A percentile compares a stretch with the other conserved stretches of the same genome.
phyloP scores from a whole-genome alignment of 2,797 vertebrate species.

The Mastacembelus armatus region DNA sequence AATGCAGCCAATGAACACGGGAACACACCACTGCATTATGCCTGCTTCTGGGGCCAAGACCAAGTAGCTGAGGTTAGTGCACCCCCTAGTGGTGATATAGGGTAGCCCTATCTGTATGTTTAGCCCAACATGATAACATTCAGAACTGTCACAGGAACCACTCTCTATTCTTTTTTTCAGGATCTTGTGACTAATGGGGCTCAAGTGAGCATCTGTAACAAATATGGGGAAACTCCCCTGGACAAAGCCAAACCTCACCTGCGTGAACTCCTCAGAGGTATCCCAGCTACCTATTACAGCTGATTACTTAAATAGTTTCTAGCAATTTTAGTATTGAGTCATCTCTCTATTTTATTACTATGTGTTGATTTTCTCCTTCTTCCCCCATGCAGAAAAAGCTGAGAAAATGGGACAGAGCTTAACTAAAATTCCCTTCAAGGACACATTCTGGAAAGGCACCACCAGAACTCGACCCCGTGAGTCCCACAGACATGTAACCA shows the following conservation, averaged over 20 bases:
- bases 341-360: neutral
- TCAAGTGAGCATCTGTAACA: conserved; percentile 94
- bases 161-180: conserved; percentile 70
- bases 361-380: conserved; percentile 1
- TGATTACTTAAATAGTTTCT: neutral
- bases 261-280: conserved; percentile 90
- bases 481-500: conserved; percentile 55
- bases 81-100: conserved; percentile 68
- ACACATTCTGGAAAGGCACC: conserved; percentile 98
- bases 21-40: conserved; percentile 96
- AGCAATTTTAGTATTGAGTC: neutral
- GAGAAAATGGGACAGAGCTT: conserved; percentile 96
- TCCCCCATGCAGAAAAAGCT: conserved; percentile 88
- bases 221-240: conserved; percentile 93
- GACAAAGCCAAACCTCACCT: conserved; percentile 95
- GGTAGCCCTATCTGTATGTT: neutral
- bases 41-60: conserved; percentile 97
- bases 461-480: conserved; percentile 96
- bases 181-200: conserved; percentile 92
- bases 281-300: neutral
- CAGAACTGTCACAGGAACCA: neutral
- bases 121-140: neutral
- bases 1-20: conserved; percentile 96
- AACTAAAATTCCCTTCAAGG: conserved; percentile 95
- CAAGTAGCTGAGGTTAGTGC: conserved; percentile 91